Evolutionary conservation across 2,113 vertebrate species (phyloP), one percentile per base, ranked within the genome.

Genomic region (Apodemus sylvaticus): DNA sequence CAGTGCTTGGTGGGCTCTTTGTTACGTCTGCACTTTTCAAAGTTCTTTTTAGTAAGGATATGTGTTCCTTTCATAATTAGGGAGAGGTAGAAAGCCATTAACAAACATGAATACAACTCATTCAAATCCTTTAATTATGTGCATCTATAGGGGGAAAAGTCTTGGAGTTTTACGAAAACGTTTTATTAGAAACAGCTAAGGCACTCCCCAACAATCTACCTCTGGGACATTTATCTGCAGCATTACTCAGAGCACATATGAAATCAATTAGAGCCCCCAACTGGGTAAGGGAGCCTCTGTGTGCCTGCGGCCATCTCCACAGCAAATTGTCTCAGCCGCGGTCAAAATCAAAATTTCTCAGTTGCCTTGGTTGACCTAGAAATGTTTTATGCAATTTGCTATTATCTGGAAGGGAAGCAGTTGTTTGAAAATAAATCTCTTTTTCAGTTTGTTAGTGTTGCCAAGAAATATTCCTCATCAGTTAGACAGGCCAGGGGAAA

Each of bases 351-450:
- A 92, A 88, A 87, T 42, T 48, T 97, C 76, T 96, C 91, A 95
- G 94, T 96, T 95, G 95, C 97, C 96, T 96, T 82, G 81, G 94
- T 94, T 97, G 96, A 98, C 94, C 95, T 96, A 91, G 87, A 97
- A 97, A 98, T 13, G 9, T 83, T 93, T 78, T 90, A 74, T 73
- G 78, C 93, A 97, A 96, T 96, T 82, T 68, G 87, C 85, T 81
- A 86, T 94, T 74, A 96, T 87, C 51, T 97, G 70, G 74, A 90
- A 90, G 12, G 68, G 51, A 97, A 96, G 89, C 76, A 86, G 89
- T 91, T 98, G 91, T 94, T 87, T 94, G 93, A 97, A 89, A 97
- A 97, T 17, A 8, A 97, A 89, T 91, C n/a, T 31, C 7, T 1
- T 24, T 62, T 62, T 24, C 55, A 64, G 45, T 90, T 66, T 51